Evolutionary conservation across 2,888 invertebrate species (phyloP).

Genomic region (Caenorhabditis doughertyi): DNA sequence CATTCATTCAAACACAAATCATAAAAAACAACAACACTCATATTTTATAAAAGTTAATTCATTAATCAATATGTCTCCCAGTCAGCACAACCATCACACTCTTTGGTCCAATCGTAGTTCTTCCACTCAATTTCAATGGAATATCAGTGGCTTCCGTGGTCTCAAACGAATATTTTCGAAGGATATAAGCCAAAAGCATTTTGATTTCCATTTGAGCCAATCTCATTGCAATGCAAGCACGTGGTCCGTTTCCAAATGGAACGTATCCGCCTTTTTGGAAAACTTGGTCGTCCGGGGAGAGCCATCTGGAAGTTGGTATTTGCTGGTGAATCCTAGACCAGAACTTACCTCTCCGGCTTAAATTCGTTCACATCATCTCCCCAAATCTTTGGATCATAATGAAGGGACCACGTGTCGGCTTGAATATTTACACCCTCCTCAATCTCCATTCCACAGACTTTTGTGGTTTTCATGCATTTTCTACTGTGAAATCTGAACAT

Average conservation of each 20-base stretch:
- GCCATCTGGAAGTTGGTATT: slow-evolving; percentile 69
- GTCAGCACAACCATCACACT: too few species aligned
- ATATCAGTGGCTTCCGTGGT: too few species aligned
- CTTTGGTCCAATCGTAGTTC: too few species aligned
- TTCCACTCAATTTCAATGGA: too few species aligned
- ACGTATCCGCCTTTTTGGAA: too few species aligned
- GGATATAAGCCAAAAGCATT: slow-evolving; percentile 70
- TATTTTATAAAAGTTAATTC: too few species aligned
- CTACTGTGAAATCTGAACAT: slow-evolving; percentile 63
- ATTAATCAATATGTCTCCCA: too few species aligned
- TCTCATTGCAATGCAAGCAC: slow-evolving; percentile 79
- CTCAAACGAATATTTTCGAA: slow-evolving; percentile 72
- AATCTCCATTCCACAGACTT: slow-evolving; percentile 67
- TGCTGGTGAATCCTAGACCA: neutral
- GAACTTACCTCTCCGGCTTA: slow-evolving; percentile 74
- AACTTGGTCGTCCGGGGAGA: too few species aligned
- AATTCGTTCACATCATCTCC: slow-evolving; percentile 79
- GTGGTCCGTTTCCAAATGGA: slow-evolving; percentile 78
- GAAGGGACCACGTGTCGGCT: slow-evolving; percentile 76
- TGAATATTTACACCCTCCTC: slow-evolving; percentile 74
- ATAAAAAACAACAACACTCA: too few species aligned
- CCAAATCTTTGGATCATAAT: slow-evolving; percentile 77
- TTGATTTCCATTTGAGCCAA: slow-evolving; percentile 78
- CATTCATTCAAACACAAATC: too few species aligned
- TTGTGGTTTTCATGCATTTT: slow-evolving; percentile 71